Base-by-base conservation (phyloP, 2,888 invertebrate genomes). In the Coecobrya sp. region DNA sequence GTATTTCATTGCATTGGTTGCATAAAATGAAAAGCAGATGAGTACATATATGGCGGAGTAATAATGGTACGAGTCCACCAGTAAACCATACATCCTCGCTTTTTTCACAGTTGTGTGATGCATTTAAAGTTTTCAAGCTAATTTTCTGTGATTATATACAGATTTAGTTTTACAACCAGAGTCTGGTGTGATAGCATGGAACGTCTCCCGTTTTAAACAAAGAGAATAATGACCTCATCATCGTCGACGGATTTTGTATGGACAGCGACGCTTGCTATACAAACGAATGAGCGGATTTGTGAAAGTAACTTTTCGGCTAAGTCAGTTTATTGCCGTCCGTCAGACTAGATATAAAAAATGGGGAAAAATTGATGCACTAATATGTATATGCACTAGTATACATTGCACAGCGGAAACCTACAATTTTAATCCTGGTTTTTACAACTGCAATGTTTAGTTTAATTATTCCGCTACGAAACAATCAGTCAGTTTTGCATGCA, bases 191-290 rank as follows among this genome's bases (percentile, higher is more conserved):
- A 3, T 30, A 10, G 5, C 27, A 11, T 27, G 49, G 5, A 13
- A 25, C 0, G n/a, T 19, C n/a, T 73, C 8, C 55, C 62, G n/a
- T 62, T 62, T 55, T 59, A 86, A 65, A 79, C 27, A 45, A 30
- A 87, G 87, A 65, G 76, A 87, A 87, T 87, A 87, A 87, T 87
- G 87, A 87, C 87, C 87, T 87, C 68, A 68, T 30, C 42, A 7
- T n/a, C 59, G 27, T 45, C 19, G 55, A 86, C 22, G 22, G 27
- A 86, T 68, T 70, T 86, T 19, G 25, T 11, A 73, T 27, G 30
- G 73, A 86, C 73, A 45, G 45, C 45, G 73, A 73, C 42, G 36
- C 22, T 5, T 11, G 30, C 68, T 30, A 30, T 5, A 22, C 42
- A 30, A 68, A 19, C 11, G 22, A 16, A 22, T 0, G 7, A 36